A percentile compares a stretch with the other conserved stretches of the same genome.
phyloP scores from a whole-genome alignment of 2,797 vertebrate species.

The Rousettus madagascariensis region DNA sequence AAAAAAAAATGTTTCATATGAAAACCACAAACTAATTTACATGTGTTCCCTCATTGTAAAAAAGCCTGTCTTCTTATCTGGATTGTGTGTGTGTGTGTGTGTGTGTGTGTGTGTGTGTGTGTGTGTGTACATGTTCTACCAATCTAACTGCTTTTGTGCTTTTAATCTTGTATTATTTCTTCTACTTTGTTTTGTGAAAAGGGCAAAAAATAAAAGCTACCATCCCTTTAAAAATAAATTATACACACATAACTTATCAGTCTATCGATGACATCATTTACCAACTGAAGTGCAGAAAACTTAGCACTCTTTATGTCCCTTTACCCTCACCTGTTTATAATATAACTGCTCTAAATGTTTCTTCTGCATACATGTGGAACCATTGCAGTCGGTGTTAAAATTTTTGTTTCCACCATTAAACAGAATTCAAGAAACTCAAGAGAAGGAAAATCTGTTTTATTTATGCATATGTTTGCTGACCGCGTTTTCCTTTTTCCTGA shows the following conservation, averaged over 20 bases:
- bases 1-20: too few relatives aligned
- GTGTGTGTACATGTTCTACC: too few relatives aligned
- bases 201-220: too few relatives aligned
- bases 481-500: not conserved
- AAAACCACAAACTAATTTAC: too few relatives aligned
- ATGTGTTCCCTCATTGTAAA: too few relatives aligned
- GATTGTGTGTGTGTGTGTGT: too few relatives aligned
- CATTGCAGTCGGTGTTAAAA: not conserved
- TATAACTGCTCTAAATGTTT: not conserved
- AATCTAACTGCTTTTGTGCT: too few relatives aligned
- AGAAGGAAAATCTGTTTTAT: not conserved
- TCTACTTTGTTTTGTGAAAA: too few relatives aligned
- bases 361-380: not conserved
- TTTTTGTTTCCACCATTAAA: not conserved
- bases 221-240: too few relatives aligned
- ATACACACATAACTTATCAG: not conserved
- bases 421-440: not conserved
- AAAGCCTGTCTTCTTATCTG: too few relatives aligned
- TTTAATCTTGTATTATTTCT: too few relatives aligned
- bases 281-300: not conserved
- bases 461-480: not conserved
- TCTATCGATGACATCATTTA: not conserved
- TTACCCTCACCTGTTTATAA: not conserved
- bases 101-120: too few relatives aligned
- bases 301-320: not conserved